phyloP scores from a whole-genome alignment of 2,888 invertebrate species.

The Petrolisthes cinctipes region DNA sequence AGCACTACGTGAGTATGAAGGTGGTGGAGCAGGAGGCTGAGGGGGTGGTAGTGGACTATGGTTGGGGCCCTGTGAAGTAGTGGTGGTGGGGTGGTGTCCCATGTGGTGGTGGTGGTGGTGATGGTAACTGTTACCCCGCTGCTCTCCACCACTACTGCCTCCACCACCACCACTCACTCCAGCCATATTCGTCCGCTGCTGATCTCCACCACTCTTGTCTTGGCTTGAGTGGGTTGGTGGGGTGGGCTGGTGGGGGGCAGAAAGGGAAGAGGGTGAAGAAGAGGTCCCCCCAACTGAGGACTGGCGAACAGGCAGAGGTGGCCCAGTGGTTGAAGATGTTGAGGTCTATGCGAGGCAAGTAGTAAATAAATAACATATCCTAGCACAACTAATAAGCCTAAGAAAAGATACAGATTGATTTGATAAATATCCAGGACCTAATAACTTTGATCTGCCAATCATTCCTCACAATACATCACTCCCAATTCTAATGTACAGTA shows the following conservation, averaged over 20 bases:
- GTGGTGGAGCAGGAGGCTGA: constrained; percentile 38
- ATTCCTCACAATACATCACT: too few relatives aligned
- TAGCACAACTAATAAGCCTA: background rate
- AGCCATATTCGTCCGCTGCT: background rate
- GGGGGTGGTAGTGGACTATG: constrained; percentile 31
- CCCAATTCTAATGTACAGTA: too few relatives aligned
- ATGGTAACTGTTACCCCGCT: constrained; percentile 31
- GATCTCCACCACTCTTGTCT: constrained; percentile 31
- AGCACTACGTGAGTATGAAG: constrained; percentile 45
- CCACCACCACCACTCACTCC: constrained; percentile 16
- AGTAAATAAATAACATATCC: background rate
- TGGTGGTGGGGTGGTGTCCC: constrained; percentile 10
- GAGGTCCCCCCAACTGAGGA: constrained; percentile 44
- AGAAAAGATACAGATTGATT: too few relatives aligned
- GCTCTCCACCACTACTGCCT: constrained; percentile 22
- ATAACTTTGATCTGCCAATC: too few relatives aligned
- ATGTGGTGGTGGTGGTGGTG: constrained; percentile 45
- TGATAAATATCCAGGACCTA: too few relatives aligned
- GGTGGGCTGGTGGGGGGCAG: constrained; percentile 27
- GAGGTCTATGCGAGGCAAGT: background rate
- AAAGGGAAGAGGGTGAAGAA: constrained; percentile 32
- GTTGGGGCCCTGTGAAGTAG: constrained; percentile 5
- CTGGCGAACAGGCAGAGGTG: constrained; percentile 53
- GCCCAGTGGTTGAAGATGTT: constrained; percentile 27
- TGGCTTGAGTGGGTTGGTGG: constrained; percentile 18